Evolutionary conservation across 2,888 invertebrate genomes (phyloP), one percentile per base, ranked within the genome.

Genomic region (Gymnoscelis rufifasciata): DNA sequence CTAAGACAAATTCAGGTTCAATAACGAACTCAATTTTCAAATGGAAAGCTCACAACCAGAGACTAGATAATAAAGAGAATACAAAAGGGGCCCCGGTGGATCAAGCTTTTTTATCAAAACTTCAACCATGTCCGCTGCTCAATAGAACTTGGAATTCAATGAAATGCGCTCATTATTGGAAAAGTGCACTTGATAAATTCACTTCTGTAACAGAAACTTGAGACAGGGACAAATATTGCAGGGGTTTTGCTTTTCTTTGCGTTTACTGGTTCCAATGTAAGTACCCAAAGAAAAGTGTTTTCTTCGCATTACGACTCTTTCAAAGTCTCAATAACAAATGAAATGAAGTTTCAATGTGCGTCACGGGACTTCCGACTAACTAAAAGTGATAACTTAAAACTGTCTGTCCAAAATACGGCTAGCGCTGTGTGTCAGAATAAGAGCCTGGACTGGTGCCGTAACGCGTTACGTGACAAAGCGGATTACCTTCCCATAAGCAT

Each of bases 141-240:
- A 63, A 68, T 66, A 60, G 61, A 54, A 61, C 60, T 64, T 56
- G 57, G 60, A 61, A 65, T 67, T 68, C 61, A 66, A 66, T 62
- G 51, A 67, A 66, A 64, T 62, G 56, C 56, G 54, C 59, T 68
- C 61, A 66, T 66, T 68, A 66, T 57, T 54, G 55, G 56, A 57
- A 62, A 57, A 61, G 55, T 56, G 57, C 56, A 57, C 57, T 64
- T 59, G 56, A 62, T 57, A 59, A 54, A 60, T 62, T 59, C 47
- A 60, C 51, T 56, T 46, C 45, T 49, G 54, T 52, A 56, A 52
- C 54, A 53, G 57, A 51, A 59, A 56, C 52, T 56, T 54, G 55
- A 57, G 57, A 54, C 52, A 50, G 52, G 46, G 40, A 57, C 55
- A 54, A 57, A 54, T 54, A 58, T 55, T 55, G 56, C 54, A 39